Percentiles rank a stretch among this genome's conserved stretches.
phyloP scores from a whole-genome alignment of 2,797 vertebrate species.

The Mormyrops boulengeri region DNA sequence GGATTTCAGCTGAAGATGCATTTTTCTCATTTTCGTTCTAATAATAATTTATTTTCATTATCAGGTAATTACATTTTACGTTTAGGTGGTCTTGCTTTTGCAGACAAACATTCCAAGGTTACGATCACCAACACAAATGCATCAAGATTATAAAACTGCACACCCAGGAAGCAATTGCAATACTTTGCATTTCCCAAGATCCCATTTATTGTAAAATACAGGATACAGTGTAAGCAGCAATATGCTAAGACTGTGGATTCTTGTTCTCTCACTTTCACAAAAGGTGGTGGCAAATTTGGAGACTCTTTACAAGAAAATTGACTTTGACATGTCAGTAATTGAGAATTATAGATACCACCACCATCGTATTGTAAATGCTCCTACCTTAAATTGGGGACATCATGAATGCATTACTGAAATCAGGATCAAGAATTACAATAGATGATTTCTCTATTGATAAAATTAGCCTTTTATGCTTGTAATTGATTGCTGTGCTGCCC shows the following conservation, averaged over 20 bases:
- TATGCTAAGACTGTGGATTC: background rate
- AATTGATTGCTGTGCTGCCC: conserved; percentile 27
- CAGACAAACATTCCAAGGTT: background rate
- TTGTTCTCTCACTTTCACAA: background rate
- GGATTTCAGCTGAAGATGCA: conserved; percentile 8
- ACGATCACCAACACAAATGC: background rate
- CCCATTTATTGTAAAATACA: background rate
- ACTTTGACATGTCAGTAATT: conserved; percentile 31
- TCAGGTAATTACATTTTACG: background rate
- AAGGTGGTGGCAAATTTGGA: conserved; percentile 13
- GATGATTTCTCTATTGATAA: conserved; percentile 31
- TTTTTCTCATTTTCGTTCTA: conserved; percentile 16
- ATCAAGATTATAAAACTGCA: background rate
- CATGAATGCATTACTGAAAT: conserved; percentile 25
- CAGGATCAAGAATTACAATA: conserved; percentile 25
- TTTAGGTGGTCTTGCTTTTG: background rate
- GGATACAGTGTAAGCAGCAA: background rate
- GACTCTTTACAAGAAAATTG: conserved; percentile 23
- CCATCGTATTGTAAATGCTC: conserved; percentile 30
- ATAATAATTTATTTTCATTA: conserved; percentile 10
- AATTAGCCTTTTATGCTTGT: conserved; percentile 28
- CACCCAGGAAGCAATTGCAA: background rate
- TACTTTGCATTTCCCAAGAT: background rate
- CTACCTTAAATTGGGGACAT: conserved; percentile 31
- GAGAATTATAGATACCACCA: conserved; percentile 23